phyloP scores from a whole-genome alignment of 2,888 invertebrate species.

The Oeneis ivallda region DNA sequence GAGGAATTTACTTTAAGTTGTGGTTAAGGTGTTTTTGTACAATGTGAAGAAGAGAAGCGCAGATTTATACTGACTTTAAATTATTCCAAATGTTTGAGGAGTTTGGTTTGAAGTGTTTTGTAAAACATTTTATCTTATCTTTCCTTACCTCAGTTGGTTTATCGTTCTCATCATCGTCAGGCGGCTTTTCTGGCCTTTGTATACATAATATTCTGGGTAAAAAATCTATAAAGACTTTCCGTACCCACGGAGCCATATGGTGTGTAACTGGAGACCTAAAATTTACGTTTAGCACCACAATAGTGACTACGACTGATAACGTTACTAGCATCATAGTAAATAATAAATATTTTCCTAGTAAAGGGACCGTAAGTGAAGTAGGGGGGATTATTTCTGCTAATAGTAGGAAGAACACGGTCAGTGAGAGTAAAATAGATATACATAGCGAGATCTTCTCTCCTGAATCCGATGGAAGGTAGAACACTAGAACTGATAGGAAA shows the following conservation, averaged over 20 bases:
- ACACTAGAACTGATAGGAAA: constrained; percentile 97
- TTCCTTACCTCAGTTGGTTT: constrained; percentile 77
- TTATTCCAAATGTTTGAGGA: constrained; percentile 1
- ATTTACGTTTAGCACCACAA: constrained; percentile 96
- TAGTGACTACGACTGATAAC: constrained; percentile 95
- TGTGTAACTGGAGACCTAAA: constrained; percentile 95
- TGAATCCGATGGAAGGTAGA: constrained; percentile 98
- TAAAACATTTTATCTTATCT: constrained; percentile 27
- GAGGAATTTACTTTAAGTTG: constrained; percentile 14
- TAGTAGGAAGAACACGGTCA: constrained; percentile 96
- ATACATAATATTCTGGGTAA: constrained; percentile 94
- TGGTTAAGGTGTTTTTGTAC: neutral
- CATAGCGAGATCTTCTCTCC: constrained; percentile 99
- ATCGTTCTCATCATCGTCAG: constrained; percentile 82
- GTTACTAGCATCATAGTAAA: constrained; percentile 98
- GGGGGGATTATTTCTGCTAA: constrained; percentile 97
- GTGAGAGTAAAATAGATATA: constrained; percentile 94
- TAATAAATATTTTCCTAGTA: constrained; percentile 94
- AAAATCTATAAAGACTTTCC: constrained; percentile 91
- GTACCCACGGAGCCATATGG: constrained; percentile 95
- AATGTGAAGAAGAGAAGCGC: neutral
- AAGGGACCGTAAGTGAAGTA: constrained; percentile 94
- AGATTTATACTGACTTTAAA: constrained; percentile 5
- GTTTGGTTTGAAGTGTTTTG: neutral
- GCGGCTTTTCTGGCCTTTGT: constrained; percentile 92